phyloP scores from a whole-genome alignment of 2,113 vertebrate genomes.

The Gnathonemus echidnorhynchus region DNA sequence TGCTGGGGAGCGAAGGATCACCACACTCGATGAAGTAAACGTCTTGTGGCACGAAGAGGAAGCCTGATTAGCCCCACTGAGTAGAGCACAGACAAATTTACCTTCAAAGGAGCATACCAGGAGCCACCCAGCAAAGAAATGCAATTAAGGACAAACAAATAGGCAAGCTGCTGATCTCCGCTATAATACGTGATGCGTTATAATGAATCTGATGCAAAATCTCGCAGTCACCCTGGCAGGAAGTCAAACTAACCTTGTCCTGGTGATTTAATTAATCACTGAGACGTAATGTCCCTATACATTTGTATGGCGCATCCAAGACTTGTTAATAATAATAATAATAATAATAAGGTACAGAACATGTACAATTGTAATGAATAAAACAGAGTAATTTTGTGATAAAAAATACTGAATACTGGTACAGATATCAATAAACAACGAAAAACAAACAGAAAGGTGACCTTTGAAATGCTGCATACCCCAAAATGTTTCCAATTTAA shows the following conservation, averaged over 20 bases:
- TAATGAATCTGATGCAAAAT: neutral
- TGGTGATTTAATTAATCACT: neutral
- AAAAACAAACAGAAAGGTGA: neutral
- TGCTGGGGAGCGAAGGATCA: neutral
- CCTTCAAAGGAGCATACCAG: conserved; percentile 17
- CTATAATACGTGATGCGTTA: no score
- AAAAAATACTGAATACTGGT: neutral
- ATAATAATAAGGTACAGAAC: neutral
- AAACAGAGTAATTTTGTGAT: neutral
- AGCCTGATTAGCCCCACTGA: conserved; percentile 12
- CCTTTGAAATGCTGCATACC: neutral
- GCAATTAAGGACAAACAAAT: conserved; percentile 1
- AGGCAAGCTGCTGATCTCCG: neutral
- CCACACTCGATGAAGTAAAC: neutral
- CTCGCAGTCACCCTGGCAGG: neutral
- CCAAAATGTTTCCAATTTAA: neutral
- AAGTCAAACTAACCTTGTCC: neutral
- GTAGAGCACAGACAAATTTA: conserved; percentile 12
- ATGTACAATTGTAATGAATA: neutral
- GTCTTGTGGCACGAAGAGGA: neutral
- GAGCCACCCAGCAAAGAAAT: neutral
- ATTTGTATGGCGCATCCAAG: neutral
- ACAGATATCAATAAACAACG: neutral
- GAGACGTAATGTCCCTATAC: neutral
- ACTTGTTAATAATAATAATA: neutral